These are phyloP conservation scores for Pangasius sanitwongsei DNA, from an alignment of 2,797 vertebrate species.

Conservation along the genomic window DNA sequence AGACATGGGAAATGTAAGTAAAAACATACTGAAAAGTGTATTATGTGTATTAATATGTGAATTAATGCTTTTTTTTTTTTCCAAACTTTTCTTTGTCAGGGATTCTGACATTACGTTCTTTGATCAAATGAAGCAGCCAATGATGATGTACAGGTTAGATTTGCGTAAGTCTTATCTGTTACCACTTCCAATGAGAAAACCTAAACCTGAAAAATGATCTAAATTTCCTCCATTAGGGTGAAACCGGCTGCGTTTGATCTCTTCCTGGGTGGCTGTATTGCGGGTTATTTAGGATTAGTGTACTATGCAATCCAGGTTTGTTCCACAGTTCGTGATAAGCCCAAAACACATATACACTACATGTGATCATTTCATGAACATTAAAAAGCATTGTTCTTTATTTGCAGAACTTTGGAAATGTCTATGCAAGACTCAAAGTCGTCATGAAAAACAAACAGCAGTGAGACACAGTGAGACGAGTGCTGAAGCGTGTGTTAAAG, in stretches of 20 bases:
- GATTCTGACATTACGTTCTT: constrained; percentile 82
- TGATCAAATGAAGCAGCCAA: constrained; percentile 79
- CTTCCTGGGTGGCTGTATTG: constrained; percentile 81
- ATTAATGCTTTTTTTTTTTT: not conserved
- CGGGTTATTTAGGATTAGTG: constrained; percentile 77
- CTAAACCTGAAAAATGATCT: not conserved
- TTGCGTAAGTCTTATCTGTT: not conserved
- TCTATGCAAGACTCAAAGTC: constrained; percentile 73
- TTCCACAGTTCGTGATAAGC: not conserved
- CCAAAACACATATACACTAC: not conserved
- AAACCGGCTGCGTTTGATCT: constrained; percentile 85
- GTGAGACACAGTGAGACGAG: constrained; percentile 53
- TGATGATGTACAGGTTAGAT: constrained; percentile 81
- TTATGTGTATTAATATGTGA: not conserved
- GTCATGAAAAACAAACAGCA: constrained; percentile 73
- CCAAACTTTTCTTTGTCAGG: constrained; percentile 59
- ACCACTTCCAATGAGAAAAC: not conserved
- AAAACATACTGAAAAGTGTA: not conserved
- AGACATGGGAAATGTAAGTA: not conserved
- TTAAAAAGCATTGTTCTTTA: constrained; percentile 5
- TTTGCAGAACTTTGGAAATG: constrained; percentile 72
- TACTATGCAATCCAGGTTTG: constrained; percentile 78
- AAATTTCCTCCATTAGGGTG: constrained; percentile 67
- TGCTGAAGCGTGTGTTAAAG: not conserved
- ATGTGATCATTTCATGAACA: constrained; percentile 14